Base-by-base conservation (phyloP, 2,888 invertebrate genomes). In the Noctua janthe region DNA sequence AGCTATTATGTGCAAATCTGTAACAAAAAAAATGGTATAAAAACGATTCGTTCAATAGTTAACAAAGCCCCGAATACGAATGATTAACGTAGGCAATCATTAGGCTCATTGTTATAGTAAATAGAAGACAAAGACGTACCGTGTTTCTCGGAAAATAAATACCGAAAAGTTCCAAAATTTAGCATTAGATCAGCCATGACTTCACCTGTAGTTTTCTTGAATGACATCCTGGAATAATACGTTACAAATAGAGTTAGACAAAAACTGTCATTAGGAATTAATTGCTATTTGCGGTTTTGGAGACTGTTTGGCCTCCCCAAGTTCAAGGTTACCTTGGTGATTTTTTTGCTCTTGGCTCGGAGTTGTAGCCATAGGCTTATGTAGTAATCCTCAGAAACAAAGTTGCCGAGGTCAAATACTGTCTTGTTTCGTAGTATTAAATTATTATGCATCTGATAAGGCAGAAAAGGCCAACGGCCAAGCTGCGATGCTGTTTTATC, bases 101-200 rank as follows among this genome's bases (percentile, higher is more conserved):
- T 59, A 71, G 17, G 29, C 49, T 71, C 70, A 66, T 66, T 56
- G 71, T 29, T 54, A 59, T 39, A 73, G n/a, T 73, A 64, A 66
- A 66, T 59, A 71, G 29, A 56, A 81, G 29, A 64, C n/a, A 54
- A 76, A 71, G 49, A 91, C 89, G 88, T 90, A 96, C 96, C 94
- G 80, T 95, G 88, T 83, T 94, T 91, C 51, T 82, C 71, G 13
- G 95, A 94, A 83, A 90, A 90, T 23, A 91, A 81, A 81, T 94
- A 95, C 49, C 93, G 87, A 80, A 95, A 96, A 11, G 90, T 39
- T 47, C 96, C 97, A 66, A 89, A 87, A 82, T 97, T 98, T 70
- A 97, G 96, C 98, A 98, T 98, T 95, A 98, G 97, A 78, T 98
- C 97, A 0, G 97, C 97, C 78, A 93, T 92, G 72, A 97, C 92